phyloP scores from a whole-genome alignment of 23 tunicate species.

The Botrylloides violaceus region DNA sequence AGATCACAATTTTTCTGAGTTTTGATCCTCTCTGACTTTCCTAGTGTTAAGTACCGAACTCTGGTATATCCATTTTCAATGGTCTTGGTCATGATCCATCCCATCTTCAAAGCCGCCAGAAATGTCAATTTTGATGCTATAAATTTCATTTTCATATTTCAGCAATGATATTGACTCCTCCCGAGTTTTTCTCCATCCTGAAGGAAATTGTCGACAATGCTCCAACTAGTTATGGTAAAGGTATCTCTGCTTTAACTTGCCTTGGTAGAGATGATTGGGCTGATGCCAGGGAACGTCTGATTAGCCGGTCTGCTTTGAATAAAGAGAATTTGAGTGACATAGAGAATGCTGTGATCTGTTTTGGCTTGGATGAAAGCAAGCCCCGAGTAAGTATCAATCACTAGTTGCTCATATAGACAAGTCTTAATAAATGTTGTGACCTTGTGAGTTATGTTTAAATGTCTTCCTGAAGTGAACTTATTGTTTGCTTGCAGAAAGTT shows the following conservation, averaged over 20 bases:
- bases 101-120: too few species aligned
- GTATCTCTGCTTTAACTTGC: constrained; percentile 51
- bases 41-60: too few species aligned
- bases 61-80: too few species aligned
- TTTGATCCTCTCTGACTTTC: too few species aligned
- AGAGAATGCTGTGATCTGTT: constrained; percentile 42
- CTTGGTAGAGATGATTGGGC: constrained; percentile 70
- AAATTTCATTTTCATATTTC: neutral
- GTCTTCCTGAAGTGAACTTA: neutral
- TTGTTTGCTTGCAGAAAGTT: neutral
- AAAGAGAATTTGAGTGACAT: constrained; percentile 28
- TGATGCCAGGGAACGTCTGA: constrained; percentile 39
- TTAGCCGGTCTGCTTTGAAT: constrained; percentile 22
- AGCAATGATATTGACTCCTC: constrained; percentile 36
- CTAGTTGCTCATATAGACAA: too few species aligned
- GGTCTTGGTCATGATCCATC: too few species aligned
- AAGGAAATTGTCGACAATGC: constrained; percentile 20
- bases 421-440: too few species aligned
- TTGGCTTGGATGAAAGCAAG: constrained; percentile 42
- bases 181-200: constrained; percentile 34
- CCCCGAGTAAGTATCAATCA: constrained; percentile 22
- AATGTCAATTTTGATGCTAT: too few species aligned
- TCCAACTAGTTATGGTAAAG: constrained; percentile 14
- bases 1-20: too few species aligned
- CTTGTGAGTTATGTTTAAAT: too few species aligned